Evolutionary conservation across 1,140 invertebrate genomes (phyloP).

Genomic region (Platyscapa corneri): DNA sequence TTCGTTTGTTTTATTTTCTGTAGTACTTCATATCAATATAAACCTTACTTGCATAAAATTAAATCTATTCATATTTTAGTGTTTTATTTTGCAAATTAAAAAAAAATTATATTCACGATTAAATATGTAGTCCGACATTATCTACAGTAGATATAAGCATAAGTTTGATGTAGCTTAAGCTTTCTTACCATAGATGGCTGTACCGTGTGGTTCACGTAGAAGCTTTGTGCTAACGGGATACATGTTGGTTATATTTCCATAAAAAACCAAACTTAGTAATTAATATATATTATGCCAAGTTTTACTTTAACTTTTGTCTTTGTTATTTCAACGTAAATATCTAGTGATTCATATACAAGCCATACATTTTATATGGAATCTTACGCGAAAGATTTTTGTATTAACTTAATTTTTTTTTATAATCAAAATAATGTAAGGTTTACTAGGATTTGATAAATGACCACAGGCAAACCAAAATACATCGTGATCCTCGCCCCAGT

Average conservation of each 20-base stretch:
- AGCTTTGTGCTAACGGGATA: too few relatives aligned
- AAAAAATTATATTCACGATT: not conserved
- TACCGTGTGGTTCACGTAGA: not conserved
- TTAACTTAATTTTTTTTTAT: too few relatives aligned
- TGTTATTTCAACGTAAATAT: not conserved
- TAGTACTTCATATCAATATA: not conserved
- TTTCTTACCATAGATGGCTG: conserved; percentile 43
- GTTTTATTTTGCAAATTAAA: not conserved
- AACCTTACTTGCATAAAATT: not conserved
- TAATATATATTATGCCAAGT: not conserved
- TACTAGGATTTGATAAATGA: not conserved
- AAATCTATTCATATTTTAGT: not conserved
- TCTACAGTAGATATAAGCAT: conserved; percentile 24
- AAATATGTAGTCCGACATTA: not conserved
- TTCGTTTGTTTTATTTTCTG: conserved; percentile 45
- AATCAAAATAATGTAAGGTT: not conserved
- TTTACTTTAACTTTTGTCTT: not conserved
- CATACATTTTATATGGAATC: too few relatives aligned
- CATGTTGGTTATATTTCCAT: not conserved
- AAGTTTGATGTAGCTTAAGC: not conserved
- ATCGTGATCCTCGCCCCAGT: not conserved
- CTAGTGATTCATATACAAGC: too few relatives aligned
- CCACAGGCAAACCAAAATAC: not conserved
- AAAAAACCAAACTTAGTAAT: not conserved
- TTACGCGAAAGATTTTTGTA: not conserved